Percentiles rank a stretch among this genome's conserved stretches.
Conservation (phyloP, 1,140 invertebrate species). For the Nasonia longicornis region DNA sequence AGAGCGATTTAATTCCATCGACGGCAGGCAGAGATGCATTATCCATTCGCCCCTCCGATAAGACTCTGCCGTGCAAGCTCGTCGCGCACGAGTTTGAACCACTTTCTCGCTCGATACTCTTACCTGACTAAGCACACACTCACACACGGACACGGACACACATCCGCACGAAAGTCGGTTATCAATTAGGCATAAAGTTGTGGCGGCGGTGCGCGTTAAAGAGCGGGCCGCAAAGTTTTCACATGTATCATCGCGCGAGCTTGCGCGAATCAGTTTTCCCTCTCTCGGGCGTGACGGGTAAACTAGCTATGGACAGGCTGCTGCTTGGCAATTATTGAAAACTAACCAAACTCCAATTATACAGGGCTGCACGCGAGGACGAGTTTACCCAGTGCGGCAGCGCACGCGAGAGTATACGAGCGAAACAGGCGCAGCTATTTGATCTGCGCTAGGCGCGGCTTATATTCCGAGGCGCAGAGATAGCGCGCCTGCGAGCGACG, state of each 20-base stretch:
- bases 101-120: background rate
- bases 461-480: background rate
- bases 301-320: conserved; percentile 35
- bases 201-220: background rate
- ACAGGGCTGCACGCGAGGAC: conserved; percentile 32
- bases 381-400: background rate
- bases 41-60: too few species aligned
- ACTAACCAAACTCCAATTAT: conserved; percentile 46
- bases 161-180: conserved; percentile 19
- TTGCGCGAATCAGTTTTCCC: conserved; percentile 15
- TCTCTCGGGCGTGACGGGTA: conserved; percentile 20
- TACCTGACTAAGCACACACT: background rate
- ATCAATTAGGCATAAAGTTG: conserved; percentile 38
- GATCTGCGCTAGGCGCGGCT: background rate
- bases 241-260: conserved; percentile 3
- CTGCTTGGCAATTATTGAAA: conserved; percentile 44
- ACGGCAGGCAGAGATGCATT: too few species aligned
- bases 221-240: background rate
- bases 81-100: background rate
- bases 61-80: background rate
- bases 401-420: conserved; percentile 20
- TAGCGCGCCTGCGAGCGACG: conserved; percentile 24
- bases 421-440: conserved; percentile 2
- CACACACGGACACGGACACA: background rate
- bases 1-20: too few species aligned